Percentiles rank a stretch among this genome's conserved stretches.
Evolutionary conservation across 2,888 invertebrate genomes (phyloP).

Genomic region (Phyllotreta cruciferae): DNA sequence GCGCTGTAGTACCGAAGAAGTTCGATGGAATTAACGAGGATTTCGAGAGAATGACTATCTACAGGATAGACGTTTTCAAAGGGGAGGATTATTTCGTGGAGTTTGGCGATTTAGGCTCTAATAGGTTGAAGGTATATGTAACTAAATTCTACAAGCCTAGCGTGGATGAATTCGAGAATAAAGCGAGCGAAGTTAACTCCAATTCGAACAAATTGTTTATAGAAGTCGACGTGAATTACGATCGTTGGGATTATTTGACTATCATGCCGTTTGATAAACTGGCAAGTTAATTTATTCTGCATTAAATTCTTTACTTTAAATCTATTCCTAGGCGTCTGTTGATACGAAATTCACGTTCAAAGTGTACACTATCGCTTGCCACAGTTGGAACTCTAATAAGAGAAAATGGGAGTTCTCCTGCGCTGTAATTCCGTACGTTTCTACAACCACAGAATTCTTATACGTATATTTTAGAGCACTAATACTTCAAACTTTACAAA

Average conservation of each 20-base stretch:
- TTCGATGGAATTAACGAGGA: conserved; percentile 23
- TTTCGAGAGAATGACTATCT: conserved; percentile 38
- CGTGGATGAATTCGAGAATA: conserved; percentile 30
- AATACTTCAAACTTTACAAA: conserved; percentile 9
- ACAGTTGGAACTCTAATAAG: conserved; percentile 3
- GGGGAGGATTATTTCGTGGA: conserved; percentile 37
- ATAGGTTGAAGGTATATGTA: conserved; percentile 32
- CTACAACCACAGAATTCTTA: neutral
- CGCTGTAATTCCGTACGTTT: conserved; percentile 18
- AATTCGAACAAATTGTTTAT: conserved; percentile 24
- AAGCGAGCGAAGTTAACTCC: conserved; percentile 13
- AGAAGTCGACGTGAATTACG: conserved; percentile 25
- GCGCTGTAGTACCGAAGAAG: conserved; percentile 29
- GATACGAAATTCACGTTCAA: conserved; percentile 4
- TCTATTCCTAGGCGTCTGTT: conserved; percentile 7
- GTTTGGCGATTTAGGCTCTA: conserved; percentile 35
- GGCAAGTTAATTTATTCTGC: conserved; percentile 21
- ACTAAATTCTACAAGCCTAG: conserved; percentile 42
- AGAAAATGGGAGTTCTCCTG: conserved; percentile 39
- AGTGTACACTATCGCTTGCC: conserved; percentile 5
- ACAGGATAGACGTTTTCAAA: conserved; percentile 38
- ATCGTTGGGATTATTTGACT: conserved; percentile 41
- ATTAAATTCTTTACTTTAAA: conserved; percentile 14
- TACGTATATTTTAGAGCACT: conserved; percentile 33
- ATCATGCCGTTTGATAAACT: conserved; percentile 33